Base-by-base conservation (phyloP, 2,797 vertebrate species). In the Rhincodon typus region DNA sequence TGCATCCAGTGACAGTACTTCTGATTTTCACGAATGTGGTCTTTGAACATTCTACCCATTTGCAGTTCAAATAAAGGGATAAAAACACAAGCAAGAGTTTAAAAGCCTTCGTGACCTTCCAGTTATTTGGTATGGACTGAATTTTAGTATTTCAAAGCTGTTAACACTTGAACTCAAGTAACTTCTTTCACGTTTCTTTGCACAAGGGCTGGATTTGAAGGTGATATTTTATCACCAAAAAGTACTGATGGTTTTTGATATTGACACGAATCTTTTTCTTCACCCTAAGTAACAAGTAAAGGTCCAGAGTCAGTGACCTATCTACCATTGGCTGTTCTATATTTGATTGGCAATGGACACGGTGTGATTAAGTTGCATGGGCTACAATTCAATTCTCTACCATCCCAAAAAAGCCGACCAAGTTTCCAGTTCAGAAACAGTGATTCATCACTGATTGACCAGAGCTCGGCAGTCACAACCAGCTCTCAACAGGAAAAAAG, bases 21-120 rank as follows among this genome's bases (percentile, higher is more conserved):
- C 57, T n/a, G 30, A 62, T 72, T 15, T 77, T 30, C 46, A 57
- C 17, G 19, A 25, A 21, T 21, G 27, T 74, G 70, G 69, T 77
- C 94, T 95, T 95, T 95, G 70, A 95, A 95, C 70, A 95, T 95
- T 95, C 94, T 95, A 94, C 93, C 94, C 38, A 95, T 57, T 77
- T 77, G 70, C 70, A 95, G 46, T 94, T 94, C 25, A 74, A 94
- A 94, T 34, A 50, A 95, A 77, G 50, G 93, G 62, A 70, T 25
- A 77, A 74, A 25, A 27, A 72, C 7, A 72, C 53, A 93, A 69
- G n/a, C 10, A 34, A 17, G 69, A 50, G 15, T 77, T 74, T 69
- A 38, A 69, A 93, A 95, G 70, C 94, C 46, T 34, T 15, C 34
- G 4, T 34, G 27, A 95, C 53, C 34, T 91, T 66, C 27, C 57